Conservation (phyloP, 2,888 invertebrate genomes). For the Polia nebulosa region DNA sequence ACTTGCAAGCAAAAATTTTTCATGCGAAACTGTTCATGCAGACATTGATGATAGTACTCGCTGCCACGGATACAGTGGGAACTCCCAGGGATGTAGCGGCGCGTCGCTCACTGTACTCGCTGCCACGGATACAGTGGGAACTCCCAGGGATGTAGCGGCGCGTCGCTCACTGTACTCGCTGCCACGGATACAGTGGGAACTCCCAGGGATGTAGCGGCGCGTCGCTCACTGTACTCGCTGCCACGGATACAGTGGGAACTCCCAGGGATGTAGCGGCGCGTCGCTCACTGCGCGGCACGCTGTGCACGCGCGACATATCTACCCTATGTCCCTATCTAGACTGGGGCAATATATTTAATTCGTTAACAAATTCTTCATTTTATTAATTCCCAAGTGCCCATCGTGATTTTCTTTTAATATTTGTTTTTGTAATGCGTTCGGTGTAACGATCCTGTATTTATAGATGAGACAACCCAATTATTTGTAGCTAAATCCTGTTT, state of each 20-base stretch:
- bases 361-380: neutral
- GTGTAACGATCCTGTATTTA: conserved; percentile 7
- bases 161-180: no score
- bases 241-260: neutral
- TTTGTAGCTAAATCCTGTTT: neutral
- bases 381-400: conserved; percentile 8
- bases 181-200: no score
- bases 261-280: neutral
- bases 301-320: neutral
- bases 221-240: no score
- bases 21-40: no score
- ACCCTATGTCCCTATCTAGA: conserved; percentile 1
- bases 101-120: no score
- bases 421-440: neutral
- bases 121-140: no score
- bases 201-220: no score
- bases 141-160: no score
- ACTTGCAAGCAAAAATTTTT: no score
- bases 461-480: conserved; percentile 5
- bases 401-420: neutral
- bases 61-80: no score
- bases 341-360: conserved; percentile 12
- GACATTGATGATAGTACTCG: no score
- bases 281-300: neutral
- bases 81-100: no score